Evolutionary conservation across 2,113 vertebrate species (phyloP).

Genomic region (Oreochromis spilurus): DNA sequence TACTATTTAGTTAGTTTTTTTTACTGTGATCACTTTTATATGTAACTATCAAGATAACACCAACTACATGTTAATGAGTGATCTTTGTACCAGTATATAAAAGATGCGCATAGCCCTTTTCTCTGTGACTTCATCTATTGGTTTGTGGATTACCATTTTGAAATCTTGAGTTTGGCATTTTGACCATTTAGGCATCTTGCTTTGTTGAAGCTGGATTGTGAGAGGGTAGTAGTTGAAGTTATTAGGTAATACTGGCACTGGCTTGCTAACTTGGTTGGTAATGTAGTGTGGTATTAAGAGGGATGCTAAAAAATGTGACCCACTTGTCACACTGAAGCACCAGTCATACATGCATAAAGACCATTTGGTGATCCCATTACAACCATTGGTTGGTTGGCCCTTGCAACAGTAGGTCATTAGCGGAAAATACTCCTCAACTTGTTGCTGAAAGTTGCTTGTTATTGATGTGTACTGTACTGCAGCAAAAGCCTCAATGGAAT

Average conservation of each 20-base stretch:
- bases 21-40: neutral
- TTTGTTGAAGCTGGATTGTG: neutral
- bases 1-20: neutral
- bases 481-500: accelerated
- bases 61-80: neutral
- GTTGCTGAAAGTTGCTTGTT: neutral
- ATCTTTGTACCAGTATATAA: neutral
- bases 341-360: neutral
- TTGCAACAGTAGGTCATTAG: neutral
- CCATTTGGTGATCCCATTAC: accelerated
- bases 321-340: neutral
- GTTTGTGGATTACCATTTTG: neutral
- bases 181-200: neutral
- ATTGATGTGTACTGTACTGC: neutral
- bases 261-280: neutral
- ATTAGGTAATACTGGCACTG: neutral
- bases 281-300: neutral
- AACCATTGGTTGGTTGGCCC: neutral
- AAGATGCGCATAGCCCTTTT: neutral
- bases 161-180: neutral
- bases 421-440: neutral
- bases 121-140: neutral
- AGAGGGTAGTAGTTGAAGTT: neutral
- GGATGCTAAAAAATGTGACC: neutral
- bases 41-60: neutral